Evolutionary conservation across 2,888 invertebrate genomes (phyloP).

Genomic region (Odontomyia ornata): DNA sequence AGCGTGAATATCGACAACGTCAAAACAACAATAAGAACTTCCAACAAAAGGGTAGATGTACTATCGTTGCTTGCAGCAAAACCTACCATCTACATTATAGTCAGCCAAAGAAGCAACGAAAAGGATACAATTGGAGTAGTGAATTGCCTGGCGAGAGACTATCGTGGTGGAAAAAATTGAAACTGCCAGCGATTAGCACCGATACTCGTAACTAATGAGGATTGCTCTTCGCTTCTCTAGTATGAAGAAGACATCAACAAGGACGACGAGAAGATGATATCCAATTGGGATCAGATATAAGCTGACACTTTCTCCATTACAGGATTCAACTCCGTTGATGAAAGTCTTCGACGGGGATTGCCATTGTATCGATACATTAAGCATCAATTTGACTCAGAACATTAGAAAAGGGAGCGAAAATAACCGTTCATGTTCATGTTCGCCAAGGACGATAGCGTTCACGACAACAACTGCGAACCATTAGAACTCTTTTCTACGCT

Average conservation of each 20-base stretch:
- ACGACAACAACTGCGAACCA: slow-evolving; percentile 20
- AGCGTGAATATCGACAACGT: slow-evolving; percentile 3
- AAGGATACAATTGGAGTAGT: neutral
- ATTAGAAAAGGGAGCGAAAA: slow-evolving; percentile 31
- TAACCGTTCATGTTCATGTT: slow-evolving; percentile 31
- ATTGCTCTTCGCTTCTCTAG: slow-evolving; percentile 1
- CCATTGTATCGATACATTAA: neutral
- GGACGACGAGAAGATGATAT: slow-evolving; percentile 44
- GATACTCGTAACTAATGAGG: slow-evolving; percentile 39
- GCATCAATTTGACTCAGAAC: neutral
- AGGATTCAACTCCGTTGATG: neutral
- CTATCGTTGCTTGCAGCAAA: too few relatives aligned
- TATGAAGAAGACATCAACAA: slow-evolving; percentile 27
- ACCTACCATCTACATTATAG: neutral
- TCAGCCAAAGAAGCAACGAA: neutral
- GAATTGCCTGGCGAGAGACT: too few relatives aligned
- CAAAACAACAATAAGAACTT: neutral
- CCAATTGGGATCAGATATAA: slow-evolving; percentile 37
- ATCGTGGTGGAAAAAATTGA: slow-evolving; percentile 9
- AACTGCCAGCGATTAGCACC: slow-evolving; percentile 40
- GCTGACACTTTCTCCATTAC: slow-evolving; percentile 35
- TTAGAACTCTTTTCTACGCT: slow-evolving; percentile 33
- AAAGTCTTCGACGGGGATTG: neutral
- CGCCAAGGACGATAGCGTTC: slow-evolving; percentile 26
- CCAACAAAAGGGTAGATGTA: neutral